Percentiles rank a stretch among this genome's conserved stretches.
Evolutionary conservation across 2,797 vertebrate genomes (phyloP).

Genomic region (Acrossocheilus wenchowensis): DNA sequence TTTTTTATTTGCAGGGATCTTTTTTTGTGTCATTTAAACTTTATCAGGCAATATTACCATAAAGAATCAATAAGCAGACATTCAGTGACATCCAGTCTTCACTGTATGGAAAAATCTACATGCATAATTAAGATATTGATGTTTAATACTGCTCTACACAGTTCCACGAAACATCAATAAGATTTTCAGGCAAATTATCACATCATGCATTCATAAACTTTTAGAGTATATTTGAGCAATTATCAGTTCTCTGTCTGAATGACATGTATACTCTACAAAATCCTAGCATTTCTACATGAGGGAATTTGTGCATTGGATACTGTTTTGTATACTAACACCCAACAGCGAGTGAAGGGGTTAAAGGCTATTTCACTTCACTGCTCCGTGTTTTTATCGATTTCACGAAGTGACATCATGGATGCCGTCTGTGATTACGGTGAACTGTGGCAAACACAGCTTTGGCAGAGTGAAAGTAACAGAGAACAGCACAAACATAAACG

Average conservation of each 20-base stretch:
- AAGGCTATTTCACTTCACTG: constrained; percentile 29
- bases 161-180: neutral
- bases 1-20: neutral
- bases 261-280: neutral
- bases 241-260: neutral
- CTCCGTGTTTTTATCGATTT: neutral
- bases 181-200: constrained; percentile 21
- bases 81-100: neutral
- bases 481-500: neutral
- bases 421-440: neutral
- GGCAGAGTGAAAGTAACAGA: neutral
- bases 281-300: neutral
- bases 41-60: neutral
- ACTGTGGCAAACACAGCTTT: neutral
- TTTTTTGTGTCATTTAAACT: neutral
- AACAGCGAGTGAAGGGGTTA: neutral
- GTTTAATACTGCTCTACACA: neutral
- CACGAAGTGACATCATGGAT: constrained; percentile 3
- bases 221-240: neutral
- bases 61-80: neutral
- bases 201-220: constrained; percentile 4
- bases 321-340: neutral
- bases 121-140: constrained; percentile 7
- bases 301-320: neutral
- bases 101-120: neutral